Base-by-base conservation (phyloP, 2,888 invertebrate species). In the Temnothorax unifasciatus region DNA sequence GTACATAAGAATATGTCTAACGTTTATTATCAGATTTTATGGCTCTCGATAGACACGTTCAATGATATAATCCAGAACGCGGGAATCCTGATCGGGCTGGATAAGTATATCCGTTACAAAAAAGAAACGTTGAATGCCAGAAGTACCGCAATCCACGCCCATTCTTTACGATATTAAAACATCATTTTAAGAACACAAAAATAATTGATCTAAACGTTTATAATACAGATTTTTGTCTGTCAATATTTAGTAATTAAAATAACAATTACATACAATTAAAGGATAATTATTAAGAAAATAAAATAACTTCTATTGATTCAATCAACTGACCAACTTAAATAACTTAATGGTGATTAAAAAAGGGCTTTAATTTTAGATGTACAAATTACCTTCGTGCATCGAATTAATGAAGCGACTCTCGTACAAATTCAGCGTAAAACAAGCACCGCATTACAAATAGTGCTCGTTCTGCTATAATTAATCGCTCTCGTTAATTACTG, bases 401-500 rank as follows among this genome's bases (percentile, higher is more conserved):
- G 34, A 71, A 47, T 59, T 59, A 79, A 81, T 64, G 29, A 85
- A 85, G 66, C 52, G 21, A 73, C 44, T 34, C 68, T 34, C 79
- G 21, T 25, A 54, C 63, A 54, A 8, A 50, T 73, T 44, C 44
- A 83, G 29, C 29, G 29, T 29, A 29, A 85, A 74, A 77, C 52
- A 41, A 59, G 25, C 18, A 69, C 21, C n/a, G 50, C 71, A 38
- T 54, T 54, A 77, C 61, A 71, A 82, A 52, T 54, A 50, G 57
- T 74, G 52, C 63, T 73, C 75, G 83, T 71, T 74, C 76, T 54
- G 63, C 73, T 13, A 34, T 82, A 86, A 89, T 89, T 86, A 89
- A 89, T 89, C 69, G 83, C 59, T 54, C 64, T 68, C 82, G 86
- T 85, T 87, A 76, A 76, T 81, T 75, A 73, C 44, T 54, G 63